These are phyloP conservation scores for Gallinago undulata DNA, from an alignment of 2,113 vertebrate species.

Conservation along the genomic window DNA sequence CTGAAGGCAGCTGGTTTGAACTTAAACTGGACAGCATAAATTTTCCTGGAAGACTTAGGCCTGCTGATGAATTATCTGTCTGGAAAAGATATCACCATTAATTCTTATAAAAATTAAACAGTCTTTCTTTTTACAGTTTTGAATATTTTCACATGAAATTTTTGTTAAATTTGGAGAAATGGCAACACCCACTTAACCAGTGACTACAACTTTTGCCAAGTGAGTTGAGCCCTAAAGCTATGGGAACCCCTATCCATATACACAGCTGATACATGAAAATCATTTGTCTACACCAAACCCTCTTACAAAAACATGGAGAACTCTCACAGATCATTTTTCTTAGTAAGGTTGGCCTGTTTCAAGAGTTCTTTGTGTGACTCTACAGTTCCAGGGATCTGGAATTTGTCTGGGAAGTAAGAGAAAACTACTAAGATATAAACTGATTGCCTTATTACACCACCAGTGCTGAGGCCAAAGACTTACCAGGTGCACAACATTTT, in stretches of 20 bases:
- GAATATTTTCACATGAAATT: background rate
- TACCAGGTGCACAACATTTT: background rate
- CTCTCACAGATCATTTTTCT: background rate
- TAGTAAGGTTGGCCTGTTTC: background rate
- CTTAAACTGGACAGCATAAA: background rate
- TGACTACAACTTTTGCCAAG: background rate
- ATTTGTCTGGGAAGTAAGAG: background rate
- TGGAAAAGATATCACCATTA: background rate
- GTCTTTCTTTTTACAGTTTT: background rate
- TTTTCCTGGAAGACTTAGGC: background rate
- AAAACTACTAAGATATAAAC: background rate
- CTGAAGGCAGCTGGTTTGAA: background rate
- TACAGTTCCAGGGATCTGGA: background rate
- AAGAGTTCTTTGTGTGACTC: background rate
- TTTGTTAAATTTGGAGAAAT: background rate
- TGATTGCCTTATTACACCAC: background rate
- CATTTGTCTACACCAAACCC: background rate
- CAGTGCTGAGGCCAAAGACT: background rate
- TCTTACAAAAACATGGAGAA: background rate
- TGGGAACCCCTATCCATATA: background rate
- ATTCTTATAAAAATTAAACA: background rate
- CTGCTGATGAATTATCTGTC: background rate
- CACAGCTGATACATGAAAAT: background rate
- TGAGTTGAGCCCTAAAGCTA: background rate
- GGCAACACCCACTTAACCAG: background rate